phyloP scores from a whole-genome alignment of 2,888 invertebrate genomes.

The Drosophila crucigera region DNA sequence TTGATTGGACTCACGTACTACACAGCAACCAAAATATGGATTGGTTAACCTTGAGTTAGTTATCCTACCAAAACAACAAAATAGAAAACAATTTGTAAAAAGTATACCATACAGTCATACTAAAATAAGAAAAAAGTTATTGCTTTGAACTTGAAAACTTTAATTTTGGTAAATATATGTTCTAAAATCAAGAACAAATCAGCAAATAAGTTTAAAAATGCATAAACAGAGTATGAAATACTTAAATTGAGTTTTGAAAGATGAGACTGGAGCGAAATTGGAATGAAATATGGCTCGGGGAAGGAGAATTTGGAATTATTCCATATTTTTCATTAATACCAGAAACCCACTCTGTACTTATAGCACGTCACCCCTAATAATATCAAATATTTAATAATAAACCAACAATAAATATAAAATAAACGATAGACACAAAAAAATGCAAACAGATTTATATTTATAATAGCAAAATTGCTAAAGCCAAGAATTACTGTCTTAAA shows the following conservation, averaged over 20 bases:
- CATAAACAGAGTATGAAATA: background rate
- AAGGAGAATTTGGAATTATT: background rate
- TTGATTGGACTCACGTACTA: conserved; percentile 62
- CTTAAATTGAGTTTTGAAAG: background rate
- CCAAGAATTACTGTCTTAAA: too few species aligned
- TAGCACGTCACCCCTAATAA: too few species aligned
- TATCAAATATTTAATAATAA: background rate
- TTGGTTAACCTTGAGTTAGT: background rate
- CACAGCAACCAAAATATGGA: background rate
- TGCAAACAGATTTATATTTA: too few species aligned
- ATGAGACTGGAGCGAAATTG: background rate
- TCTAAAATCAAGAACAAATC: background rate
- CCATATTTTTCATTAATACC: background rate
- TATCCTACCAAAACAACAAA: too few species aligned
- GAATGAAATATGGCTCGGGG: background rate
- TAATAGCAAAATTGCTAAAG: too few species aligned
- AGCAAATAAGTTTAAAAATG: background rate
- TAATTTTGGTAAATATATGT: background rate
- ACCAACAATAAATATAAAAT: background rate
- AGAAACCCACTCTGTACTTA: background rate
- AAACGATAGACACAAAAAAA: too few species aligned
- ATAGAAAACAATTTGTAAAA: background rate
- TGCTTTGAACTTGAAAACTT: background rate
- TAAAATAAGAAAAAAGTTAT: background rate
- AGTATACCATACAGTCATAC: background rate